Conservation (phyloP, 2,113 vertebrate species). For the Pungitius pungitius region DNA sequence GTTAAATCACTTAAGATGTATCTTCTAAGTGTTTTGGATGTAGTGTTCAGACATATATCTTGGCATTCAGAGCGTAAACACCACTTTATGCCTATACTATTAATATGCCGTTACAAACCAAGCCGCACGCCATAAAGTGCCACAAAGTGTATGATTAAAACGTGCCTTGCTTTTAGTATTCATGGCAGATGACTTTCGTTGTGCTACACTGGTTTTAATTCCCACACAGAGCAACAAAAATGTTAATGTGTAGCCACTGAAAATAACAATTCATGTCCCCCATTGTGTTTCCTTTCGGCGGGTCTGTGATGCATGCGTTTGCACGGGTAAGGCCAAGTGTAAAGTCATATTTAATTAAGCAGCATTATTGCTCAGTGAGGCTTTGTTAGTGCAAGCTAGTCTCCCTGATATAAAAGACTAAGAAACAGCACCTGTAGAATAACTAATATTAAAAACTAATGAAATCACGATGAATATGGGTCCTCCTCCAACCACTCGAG, state of each 20-base stretch:
- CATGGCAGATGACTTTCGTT: slow-evolving; percentile 47
- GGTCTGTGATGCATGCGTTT: slow-evolving; percentile 44
- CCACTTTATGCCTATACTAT: slow-evolving; percentile 23
- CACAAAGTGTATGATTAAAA: slow-evolving; percentile 57
- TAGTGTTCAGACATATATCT: background rate
- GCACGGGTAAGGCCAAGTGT: slow-evolving; percentile 51
- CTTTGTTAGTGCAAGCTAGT: slow-evolving; percentile 53
- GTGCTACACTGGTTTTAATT: slow-evolving; percentile 54
- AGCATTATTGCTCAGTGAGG: slow-evolving; percentile 59
- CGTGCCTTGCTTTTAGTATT: slow-evolving; percentile 31
- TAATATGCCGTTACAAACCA: slow-evolving; percentile 42
- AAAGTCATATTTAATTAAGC: slow-evolving; percentile 68
- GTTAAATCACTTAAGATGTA: slow-evolving; percentile 8
- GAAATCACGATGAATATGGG: slow-evolving; percentile 16
- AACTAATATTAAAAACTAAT: slow-evolving; percentile 11
- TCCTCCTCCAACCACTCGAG: slow-evolving; percentile 17
- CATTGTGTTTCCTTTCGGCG: slow-evolving; percentile 44
- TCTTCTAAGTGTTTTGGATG: slow-evolving; percentile 5
- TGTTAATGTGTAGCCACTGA: slow-evolving; percentile 48
- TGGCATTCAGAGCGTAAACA: slow-evolving; percentile 36
- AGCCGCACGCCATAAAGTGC: slow-evolving; percentile 19
- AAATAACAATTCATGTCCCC: slow-evolving; percentile 51
- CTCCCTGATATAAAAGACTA: slow-evolving; percentile 55
- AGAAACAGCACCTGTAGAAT: slow-evolving; percentile 40
- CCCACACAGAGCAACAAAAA: slow-evolving; percentile 52